Conservation (phyloP, 2,113 vertebrate genomes). For the Phylloscopus trochiloides region DNA sequence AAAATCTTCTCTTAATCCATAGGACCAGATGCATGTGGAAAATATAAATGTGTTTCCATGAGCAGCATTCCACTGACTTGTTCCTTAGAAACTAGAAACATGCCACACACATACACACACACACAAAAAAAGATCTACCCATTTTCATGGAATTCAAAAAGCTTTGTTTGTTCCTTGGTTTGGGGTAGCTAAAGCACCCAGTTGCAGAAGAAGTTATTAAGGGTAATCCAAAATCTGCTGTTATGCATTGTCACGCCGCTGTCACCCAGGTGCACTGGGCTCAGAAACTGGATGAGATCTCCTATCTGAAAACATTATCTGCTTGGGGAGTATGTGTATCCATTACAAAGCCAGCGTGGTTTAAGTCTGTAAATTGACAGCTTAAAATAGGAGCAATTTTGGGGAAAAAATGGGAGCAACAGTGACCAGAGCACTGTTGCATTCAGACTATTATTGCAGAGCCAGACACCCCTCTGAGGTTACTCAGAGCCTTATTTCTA, state of each 20-base stretch:
- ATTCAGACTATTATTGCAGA: background rate
- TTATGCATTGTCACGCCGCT: rapidly evolving
- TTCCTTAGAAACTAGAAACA: background rate
- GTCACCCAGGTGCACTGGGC: background rate
- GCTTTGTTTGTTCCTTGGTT: background rate
- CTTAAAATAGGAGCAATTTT: background rate
- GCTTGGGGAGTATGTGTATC: background rate
- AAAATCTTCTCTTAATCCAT: background rate
- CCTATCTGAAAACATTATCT: background rate
- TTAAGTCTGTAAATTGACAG: background rate
- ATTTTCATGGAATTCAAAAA: background rate
- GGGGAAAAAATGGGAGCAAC: background rate
- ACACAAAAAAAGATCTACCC: background rate
- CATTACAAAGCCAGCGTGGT: background rate
- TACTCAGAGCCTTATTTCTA: background rate
- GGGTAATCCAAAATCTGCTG: background rate
- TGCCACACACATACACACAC: background rate
- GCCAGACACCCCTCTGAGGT: background rate
- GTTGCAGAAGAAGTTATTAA: background rate
- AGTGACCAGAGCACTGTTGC: background rate
- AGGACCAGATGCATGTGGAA: background rate
- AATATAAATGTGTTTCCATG: background rate
- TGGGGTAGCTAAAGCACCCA: background rate
- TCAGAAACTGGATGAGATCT: background rate
- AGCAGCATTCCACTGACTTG: background rate